Evolutionary conservation across 2,888 invertebrate species (phyloP), one percentile per base, ranked within the genome.

Genomic region (Dilophus febrilis): DNA sequence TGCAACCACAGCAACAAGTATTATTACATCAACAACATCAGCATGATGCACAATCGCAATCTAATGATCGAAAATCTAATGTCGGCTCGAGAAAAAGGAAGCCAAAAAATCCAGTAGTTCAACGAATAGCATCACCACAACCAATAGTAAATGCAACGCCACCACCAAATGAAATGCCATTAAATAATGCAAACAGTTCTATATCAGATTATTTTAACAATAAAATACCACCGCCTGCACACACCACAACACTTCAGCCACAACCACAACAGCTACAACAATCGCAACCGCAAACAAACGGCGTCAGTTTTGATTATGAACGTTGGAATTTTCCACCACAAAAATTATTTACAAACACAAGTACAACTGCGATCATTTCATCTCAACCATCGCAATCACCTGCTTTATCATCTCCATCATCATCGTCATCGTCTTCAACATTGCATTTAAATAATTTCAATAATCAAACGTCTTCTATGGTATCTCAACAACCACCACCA

Each of bases 381-480:
- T 35, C 22, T 13, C 4, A 22, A 35, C 6, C n/a, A 22, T 22
- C 8, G 4, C 13, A 22, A 35, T 4, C n/a, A n/a, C n/a, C 18
- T 34, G 34, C 34, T 7, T 34, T 34, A n/a, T 65, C 70, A 39
- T 71, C 71, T 45, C 65, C 66, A 43, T 64, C 72, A n/a, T n/a
- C 34, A 16, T 34, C 19, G n/a, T 65, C 70, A 39, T 71, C 71
- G 44, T 65, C 66, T 43, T 64, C 72, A n/a, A 62, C 70, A 13
- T 54, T 73, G 43, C 70, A 72, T 49, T 61, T 68, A 33, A 58
- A 64, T 48, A 72, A 70, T 51, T 65, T 69, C 49, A 60, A 64
- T 42, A 72, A 72, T 57, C 76, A 77, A 53, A 56, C 56, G 42
- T 66, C 71, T 31, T 57, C 79, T 35, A 72, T 77, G 60, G 74